Conservation (phyloP, 2,113 vertebrate genomes). For the Labrus mixtus region DNA sequence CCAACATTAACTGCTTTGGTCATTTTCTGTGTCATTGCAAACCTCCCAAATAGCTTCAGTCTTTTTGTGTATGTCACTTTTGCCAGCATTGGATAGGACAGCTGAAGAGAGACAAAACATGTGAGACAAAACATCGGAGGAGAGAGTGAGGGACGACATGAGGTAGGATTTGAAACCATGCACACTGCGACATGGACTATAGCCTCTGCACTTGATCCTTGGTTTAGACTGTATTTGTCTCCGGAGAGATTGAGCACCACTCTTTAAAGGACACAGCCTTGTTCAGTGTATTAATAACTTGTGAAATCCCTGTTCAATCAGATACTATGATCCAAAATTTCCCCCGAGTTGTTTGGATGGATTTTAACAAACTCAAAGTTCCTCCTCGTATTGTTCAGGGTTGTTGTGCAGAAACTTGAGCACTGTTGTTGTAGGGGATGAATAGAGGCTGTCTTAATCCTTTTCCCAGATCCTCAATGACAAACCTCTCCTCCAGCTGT, state of each 20-base stretch:
- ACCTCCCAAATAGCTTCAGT: not conserved
- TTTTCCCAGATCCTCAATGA: constrained; percentile 7
- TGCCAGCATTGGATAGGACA: no score
- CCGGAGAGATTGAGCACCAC: not conserved
- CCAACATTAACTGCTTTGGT: not conserved
- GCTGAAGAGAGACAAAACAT: no score
- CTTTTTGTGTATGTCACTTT: no score
- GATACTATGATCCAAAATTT: not conserved
- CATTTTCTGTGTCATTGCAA: not conserved
- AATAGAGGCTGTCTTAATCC: not conserved
- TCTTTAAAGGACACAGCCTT: not conserved
- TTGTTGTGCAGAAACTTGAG: not conserved
- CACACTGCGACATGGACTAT: no score
- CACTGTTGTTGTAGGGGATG: not conserved
- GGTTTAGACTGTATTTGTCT: not conserved
- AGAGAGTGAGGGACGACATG: no score
- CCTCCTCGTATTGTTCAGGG: not conserved
- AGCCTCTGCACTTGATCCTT: not conserved
- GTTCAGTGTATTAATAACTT: not conserved
- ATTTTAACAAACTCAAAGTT: not conserved
- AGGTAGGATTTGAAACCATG: no score
- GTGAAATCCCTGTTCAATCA: no score
- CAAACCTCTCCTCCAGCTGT: not conserved
- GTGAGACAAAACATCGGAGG: no score
- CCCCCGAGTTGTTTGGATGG: not conserved